phyloP scores from a whole-genome alignment of 2,888 invertebrate genomes.

The Orthosia gothica region DNA sequence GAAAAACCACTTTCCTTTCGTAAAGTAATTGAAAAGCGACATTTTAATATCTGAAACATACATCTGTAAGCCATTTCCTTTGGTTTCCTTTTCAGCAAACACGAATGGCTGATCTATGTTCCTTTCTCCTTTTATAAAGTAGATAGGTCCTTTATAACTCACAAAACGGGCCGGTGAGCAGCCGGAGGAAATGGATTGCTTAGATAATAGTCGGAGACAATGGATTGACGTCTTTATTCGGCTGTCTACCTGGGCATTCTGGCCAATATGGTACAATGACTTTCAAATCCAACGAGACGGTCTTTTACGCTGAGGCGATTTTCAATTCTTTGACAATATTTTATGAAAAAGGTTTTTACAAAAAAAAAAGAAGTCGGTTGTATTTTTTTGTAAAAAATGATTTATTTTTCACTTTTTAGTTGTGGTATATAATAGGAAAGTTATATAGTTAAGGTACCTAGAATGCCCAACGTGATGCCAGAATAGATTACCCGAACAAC shows the following conservation, averaged over 20 bases:
- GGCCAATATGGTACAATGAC: constrained; percentile 2
- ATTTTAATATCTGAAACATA: constrained; percentile 32
- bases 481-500: too few relatives aligned
- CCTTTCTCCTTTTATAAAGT: constrained; percentile 46
- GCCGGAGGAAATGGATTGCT: constrained; percentile 37
- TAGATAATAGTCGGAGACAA: constrained; percentile 46
- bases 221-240: constrained; percentile 37
- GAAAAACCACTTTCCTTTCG: not conserved
- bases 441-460: too few relatives aligned
- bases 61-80: constrained; percentile 27
- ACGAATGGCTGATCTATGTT: constrained; percentile 39
- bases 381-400: too few relatives aligned
- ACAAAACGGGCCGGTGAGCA: constrained; percentile 31
- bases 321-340: constrained; percentile 3
- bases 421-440: too few relatives aligned
- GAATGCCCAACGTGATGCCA: too few relatives aligned
- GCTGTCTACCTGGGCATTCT: constrained; percentile 12
- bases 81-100: constrained; percentile 46
- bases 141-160: constrained; percentile 37
- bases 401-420: too few relatives aligned
- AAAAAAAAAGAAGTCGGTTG: too few relatives aligned
- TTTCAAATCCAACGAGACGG: constrained; percentile 15
- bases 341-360: too few relatives aligned
- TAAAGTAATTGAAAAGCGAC: constrained; percentile 29
- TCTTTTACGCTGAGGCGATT: constrained; percentile 1